Evolutionary conservation across 2,797 vertebrate genomes (phyloP), one percentile per base, ranked within the genome.

Genomic region (Falco rusticolus): DNA sequence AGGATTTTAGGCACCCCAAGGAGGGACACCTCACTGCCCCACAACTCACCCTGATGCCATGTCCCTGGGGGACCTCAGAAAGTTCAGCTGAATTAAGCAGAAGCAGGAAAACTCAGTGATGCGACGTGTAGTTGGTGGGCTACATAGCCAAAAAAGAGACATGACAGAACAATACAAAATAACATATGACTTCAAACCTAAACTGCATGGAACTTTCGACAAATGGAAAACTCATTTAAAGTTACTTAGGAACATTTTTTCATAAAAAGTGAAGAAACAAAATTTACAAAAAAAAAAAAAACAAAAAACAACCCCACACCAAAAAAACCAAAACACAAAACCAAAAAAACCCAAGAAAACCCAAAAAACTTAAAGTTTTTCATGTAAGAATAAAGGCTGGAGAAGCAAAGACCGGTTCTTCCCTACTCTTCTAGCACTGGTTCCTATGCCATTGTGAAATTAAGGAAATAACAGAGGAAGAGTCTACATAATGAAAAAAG

Each of bases 341-440:
- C 37, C 37, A 41, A 15, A 41, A 41, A 41, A 41, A 6, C 12
- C 37, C 37, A 39, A 39, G 37, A 39, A 39, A 39, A 39, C 11
- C 37, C 39, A 41, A 75, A 51, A 68, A 24, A 26, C 29, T 8
- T 8, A 9, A 31, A 31, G 12, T 16, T 13, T 65, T 50, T 56
- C 41, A 28, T 39, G 16, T 17, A 18, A 59, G 8, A 70, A 28
- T 21, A 15, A 45, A 87, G 39, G 13, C 19, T 79, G 43, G 22
- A 79, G 50, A 74, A 74, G 33, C 39, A 71, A 33, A 37, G 39
- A n/a, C 3, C 8, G 16, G 4, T 34, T 51, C 11, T 28, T 61
- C 6, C 28, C 33, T 47, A 17, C 6, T 56, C 22, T 16, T 9
- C 2, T 9, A 29, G 29, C 16, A 65, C 16, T 0, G 0, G 20